Evolutionary conservation across 1,140 invertebrate genomes (phyloP).

Genomic region (Drosophila equinoxialis): DNA sequence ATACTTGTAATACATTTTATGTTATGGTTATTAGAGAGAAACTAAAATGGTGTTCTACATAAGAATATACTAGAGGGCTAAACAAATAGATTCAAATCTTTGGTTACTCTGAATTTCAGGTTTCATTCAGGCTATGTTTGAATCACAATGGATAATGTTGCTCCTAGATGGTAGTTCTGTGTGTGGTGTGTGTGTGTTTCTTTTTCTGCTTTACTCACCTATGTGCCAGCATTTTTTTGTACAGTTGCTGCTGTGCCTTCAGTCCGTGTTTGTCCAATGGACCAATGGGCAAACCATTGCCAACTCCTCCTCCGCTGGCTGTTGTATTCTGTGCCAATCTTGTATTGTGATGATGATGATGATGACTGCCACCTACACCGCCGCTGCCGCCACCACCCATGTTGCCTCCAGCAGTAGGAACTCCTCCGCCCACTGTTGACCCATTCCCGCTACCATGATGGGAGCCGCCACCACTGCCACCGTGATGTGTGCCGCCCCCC

Average conservation of each 20-base stretch:
- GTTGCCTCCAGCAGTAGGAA: neutral
- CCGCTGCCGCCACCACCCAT: slow-evolving; percentile 16
- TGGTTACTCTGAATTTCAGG: too few species aligned
- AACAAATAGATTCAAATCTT: too few species aligned
- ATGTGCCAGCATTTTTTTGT: slow-evolving; percentile 74
- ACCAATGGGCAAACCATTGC: slow-evolving; percentile 44
- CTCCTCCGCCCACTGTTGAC: neutral
- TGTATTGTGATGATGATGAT: slow-evolving; percentile 66
- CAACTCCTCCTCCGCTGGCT: slow-evolving; percentile 30
- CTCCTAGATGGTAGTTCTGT: too few species aligned
- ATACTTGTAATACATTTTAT: too few species aligned
- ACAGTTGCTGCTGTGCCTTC: slow-evolving; percentile 61
- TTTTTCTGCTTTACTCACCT: slow-evolving; percentile 47
- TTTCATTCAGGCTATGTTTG: too few species aligned
- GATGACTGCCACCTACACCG: slow-evolving; percentile 33
- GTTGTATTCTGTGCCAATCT: slow-evolving; percentile 60
- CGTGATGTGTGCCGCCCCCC: slow-evolving; percentile 47
- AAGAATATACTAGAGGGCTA: too few species aligned
- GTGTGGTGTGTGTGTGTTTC: too few species aligned
- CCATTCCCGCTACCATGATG: slow-evolving; percentile 20
- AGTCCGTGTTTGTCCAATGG: slow-evolving; percentile 57
- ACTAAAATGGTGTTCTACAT: too few species aligned
- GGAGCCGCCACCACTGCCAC: neutral
- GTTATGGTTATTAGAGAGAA: too few species aligned
- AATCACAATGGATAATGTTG: too few species aligned